Conservation (phyloP, 92 coral and sea anemone genomes). For the Anthopleura xanthogrammica region DNA sequence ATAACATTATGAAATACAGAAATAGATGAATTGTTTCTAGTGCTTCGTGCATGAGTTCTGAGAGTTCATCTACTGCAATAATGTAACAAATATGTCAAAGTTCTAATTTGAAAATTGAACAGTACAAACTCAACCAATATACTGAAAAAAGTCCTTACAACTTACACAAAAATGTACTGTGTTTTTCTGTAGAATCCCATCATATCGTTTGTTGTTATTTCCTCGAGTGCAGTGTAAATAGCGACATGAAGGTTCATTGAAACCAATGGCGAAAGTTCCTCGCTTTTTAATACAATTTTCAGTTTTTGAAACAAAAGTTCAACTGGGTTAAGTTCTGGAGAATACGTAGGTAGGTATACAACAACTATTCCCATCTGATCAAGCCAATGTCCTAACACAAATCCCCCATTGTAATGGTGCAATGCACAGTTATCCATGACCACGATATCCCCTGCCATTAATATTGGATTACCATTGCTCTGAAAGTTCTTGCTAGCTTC, state of each 20-base stretch:
- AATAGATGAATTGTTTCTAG: too few species aligned
- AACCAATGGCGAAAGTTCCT: neutral
- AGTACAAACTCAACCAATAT: neutral
- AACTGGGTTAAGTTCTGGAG: constrained; percentile 42
- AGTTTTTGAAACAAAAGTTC: neutral
- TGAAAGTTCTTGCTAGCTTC: constrained; percentile 32
- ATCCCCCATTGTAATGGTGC: constrained; percentile 46
- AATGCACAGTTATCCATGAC: constrained; percentile 54
- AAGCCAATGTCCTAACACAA: constrained; percentile 31
- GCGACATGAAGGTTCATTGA: neutral
- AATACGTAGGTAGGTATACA: constrained; percentile 13
- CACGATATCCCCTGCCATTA: constrained; percentile 49
- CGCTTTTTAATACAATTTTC: neutral
- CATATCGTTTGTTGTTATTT: neutral
- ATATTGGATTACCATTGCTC: constrained; percentile 36
- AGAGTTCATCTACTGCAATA: too few species aligned
- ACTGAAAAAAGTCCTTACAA: neutral
- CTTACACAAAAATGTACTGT: constrained; percentile 1
- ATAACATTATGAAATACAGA: too few species aligned
- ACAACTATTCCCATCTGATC: constrained; percentile 40
- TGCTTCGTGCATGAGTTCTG: too few species aligned
- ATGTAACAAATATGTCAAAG: too few species aligned
- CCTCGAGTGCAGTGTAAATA: neutral
- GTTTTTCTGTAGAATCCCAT: neutral
- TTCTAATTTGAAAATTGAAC: too few species aligned